Evolutionary conservation across 1,140 invertebrate species (phyloP).

Genomic region (Tetraneura akinire): DNA sequence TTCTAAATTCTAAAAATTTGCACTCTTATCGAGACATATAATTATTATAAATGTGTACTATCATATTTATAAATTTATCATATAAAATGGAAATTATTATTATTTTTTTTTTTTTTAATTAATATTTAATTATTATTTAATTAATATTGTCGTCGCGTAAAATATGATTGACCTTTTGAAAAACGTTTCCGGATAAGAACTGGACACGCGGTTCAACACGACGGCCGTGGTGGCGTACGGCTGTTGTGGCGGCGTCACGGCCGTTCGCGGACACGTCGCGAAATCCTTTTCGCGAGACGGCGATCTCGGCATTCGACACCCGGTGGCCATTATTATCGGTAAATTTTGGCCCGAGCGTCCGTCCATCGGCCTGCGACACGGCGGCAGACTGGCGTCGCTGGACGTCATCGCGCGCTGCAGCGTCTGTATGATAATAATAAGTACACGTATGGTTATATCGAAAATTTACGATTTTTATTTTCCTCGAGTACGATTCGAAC

Average conservation of each 20-base stretch:
- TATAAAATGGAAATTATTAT: no score
- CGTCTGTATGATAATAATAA: neutral
- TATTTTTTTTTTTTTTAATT: no score
- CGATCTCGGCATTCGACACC: slow-evolving; percentile 12
- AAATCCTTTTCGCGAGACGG: slow-evolving; percentile 30
- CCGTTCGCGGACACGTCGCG: neutral
- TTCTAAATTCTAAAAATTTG: no score
- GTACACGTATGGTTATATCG: no score
- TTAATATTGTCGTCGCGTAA: no score
- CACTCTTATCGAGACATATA: no score
- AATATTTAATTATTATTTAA: no score
- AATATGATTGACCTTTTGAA: slow-evolving; percentile 37
- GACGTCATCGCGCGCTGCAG: neutral
- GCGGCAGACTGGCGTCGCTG: neutral
- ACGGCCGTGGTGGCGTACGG: neutral
- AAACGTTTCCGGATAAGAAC: neutral
- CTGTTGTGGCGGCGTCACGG: neutral
- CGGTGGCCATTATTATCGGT: slow-evolving; percentile 22
- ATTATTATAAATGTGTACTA: no score
- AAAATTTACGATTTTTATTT: no score
- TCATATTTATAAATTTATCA: no score
- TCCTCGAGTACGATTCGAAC: no score
- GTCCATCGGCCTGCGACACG: neutral
- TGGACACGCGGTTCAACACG: slow-evolving; percentile 8
- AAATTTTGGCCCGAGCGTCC: neutral